Conservation (phyloP, 2,797 vertebrate genomes). For the Microchirus variegatus region DNA sequence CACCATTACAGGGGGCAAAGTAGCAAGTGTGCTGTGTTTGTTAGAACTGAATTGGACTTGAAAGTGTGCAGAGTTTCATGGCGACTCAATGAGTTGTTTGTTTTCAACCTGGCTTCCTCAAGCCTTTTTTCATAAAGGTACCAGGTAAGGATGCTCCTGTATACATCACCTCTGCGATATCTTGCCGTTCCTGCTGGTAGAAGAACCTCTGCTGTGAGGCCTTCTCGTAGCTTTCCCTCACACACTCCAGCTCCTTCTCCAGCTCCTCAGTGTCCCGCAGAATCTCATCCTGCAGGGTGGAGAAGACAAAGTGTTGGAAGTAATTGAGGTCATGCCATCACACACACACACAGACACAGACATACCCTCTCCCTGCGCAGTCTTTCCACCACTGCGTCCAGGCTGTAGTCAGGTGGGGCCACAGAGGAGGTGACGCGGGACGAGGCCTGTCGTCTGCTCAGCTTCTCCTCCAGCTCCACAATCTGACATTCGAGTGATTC, state of each 20-base stretch:
- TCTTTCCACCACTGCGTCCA: conserved; percentile 74
- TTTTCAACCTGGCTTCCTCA: too few species aligned
- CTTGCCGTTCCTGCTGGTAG: conserved; percentile 62
- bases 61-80: too few species aligned
- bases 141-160: background rate
- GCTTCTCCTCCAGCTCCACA: conserved; percentile 61
- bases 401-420: conserved; percentile 48
- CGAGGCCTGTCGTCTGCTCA: conserved; percentile 13
- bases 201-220: conserved; percentile 61
- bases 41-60: too few species aligned
- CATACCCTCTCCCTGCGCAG: conserved; percentile 78
- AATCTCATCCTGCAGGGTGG: conserved; percentile 73
- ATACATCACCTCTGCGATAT: conserved; percentile 73
- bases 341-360: conserved; percentile 35
- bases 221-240: conserved; percentile 64
- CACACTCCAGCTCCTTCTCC: conserved; percentile 63
- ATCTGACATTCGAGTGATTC: conserved; percentile 77
- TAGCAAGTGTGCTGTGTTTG: too few species aligned
- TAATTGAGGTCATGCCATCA: conserved; percentile 22
- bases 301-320: conserved; percentile 21
- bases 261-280: conserved; percentile 62
- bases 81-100: too few species aligned
- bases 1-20: too few species aligned
- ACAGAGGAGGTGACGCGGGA: conserved; percentile 18
- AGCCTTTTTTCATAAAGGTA: too few species aligned